Percentiles rank a stretch among this genome's conserved stretches.
These are phyloP conservation scores for Odocoileus hemionus DNA, from an alignment of 2,113 vertebrate species.

Conservation along the genomic window DNA sequence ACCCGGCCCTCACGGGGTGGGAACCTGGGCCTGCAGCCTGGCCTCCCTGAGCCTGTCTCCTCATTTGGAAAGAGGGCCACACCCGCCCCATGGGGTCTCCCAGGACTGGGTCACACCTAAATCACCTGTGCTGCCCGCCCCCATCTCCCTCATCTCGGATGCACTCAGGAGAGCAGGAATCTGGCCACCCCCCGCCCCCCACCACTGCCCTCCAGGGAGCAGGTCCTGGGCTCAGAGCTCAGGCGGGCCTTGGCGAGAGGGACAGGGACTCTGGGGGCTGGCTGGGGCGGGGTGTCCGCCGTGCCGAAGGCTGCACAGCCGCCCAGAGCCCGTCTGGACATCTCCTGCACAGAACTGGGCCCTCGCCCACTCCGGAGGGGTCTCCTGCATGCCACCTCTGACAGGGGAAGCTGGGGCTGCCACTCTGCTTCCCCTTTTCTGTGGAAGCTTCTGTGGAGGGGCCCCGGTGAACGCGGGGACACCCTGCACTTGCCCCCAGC, in stretches of 20 bases:
- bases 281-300: accelerated
- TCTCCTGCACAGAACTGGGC: not conserved
- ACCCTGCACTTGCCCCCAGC: not conserved
- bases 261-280: not conserved
- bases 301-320: accelerated
- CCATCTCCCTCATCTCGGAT: not conserved
- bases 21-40: accelerated
- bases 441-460: not conserved
- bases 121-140: accelerated
- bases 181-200: not conserved
- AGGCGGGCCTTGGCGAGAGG: not conserved
- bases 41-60: not conserved
- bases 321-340: accelerated
- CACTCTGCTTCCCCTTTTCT: not conserved
- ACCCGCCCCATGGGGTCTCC: not conserved
- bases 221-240: not conserved
- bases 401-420: not conserved
- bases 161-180: not conserved
- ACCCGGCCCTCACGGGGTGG: no score
- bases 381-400: not conserved
- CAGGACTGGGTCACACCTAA: accelerated
- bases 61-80: not conserved
- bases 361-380: accelerated
- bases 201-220: not conserved
- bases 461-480: not conserved